Evolutionary conservation across 2,888 invertebrate species (phyloP).

Genomic region (Chymomyza amoena): DNA sequence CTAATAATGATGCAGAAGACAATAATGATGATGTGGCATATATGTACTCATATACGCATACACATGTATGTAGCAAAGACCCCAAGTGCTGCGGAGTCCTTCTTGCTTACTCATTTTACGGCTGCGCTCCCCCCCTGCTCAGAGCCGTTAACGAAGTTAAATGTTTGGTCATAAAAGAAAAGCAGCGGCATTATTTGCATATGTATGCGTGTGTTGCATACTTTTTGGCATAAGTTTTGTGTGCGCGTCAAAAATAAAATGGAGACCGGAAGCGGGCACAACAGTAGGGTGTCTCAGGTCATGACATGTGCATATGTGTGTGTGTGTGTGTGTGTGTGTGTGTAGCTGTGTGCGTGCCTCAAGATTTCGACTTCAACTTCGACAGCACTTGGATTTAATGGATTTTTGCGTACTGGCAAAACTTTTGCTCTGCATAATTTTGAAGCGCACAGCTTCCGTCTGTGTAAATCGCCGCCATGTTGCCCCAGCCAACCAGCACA

Average conservation of each 20-base stretch:
- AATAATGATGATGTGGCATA: neutral
- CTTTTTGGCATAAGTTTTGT: slow-evolving; percentile 63
- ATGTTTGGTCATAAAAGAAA: slow-evolving; percentile 13
- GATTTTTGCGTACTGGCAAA: slow-evolving; percentile 16
- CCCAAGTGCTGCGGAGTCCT: neutral
- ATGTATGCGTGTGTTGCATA: slow-evolving; percentile 36
- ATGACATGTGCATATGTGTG: neutral
- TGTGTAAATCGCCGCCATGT: too few relatives aligned
- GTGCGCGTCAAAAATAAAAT: slow-evolving; percentile 49
- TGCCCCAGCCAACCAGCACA: too few relatives aligned
- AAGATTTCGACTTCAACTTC: slow-evolving; percentile 59
- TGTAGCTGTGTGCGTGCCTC: slow-evolving; percentile 49
- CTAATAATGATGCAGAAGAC: neutral
- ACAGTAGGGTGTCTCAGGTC: neutral
- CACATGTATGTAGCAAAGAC: neutral
- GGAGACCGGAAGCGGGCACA: slow-evolving; percentile 50
- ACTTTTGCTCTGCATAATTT: slow-evolving; percentile 16
- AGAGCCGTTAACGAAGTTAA: slow-evolving; percentile 19
- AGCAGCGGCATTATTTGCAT: neutral
- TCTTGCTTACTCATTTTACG: neutral
- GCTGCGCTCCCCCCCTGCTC: neutral
- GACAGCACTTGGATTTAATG: slow-evolving; percentile 66
- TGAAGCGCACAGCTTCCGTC: neutral
- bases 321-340: neutral
- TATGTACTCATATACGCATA: slow-evolving; percentile 7